Percentiles rank a stretch among this genome's conserved stretches.
Evolutionary conservation across 2,113 vertebrate genomes (phyloP).

Genomic region (Alethe castanea): DNA sequence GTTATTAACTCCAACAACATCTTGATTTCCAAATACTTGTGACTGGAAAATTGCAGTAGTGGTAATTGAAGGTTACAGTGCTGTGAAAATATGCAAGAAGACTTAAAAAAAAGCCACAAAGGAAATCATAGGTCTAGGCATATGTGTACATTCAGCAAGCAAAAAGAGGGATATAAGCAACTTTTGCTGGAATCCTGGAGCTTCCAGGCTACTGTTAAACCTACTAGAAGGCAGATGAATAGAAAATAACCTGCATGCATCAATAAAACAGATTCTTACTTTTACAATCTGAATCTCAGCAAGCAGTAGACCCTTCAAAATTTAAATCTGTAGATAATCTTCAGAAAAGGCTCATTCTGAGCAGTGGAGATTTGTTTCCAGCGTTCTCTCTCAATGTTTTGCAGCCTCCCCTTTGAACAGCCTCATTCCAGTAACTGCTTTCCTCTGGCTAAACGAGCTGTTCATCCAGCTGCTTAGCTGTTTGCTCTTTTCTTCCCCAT

Average conservation of each 20-base stretch:
- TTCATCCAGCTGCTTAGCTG: neutral
- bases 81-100: neutral
- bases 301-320: neutral
- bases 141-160: neutral
- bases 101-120: neutral
- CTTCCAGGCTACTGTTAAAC: neutral
- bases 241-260: neutral
- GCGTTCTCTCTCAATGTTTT: neutral
- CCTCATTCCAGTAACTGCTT: neutral
- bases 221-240: neutral
- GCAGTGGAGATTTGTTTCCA: neutral
- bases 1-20: neutral
- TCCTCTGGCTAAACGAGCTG: neutral
- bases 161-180: neutral
- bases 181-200: neutral
- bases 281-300: neutral
- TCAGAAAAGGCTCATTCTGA: neutral
- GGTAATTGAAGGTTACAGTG: neutral
- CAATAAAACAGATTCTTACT: neutral
- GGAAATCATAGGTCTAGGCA: neutral
- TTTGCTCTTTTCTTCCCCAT: neutral
- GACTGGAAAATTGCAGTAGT: neutral
- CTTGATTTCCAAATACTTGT: neutral
- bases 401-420: neutral
- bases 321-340: neutral